Percentiles rank a stretch among this genome's conserved stretches.
Evolutionary conservation across 1,140 invertebrate genomes (phyloP).

Genomic region (Acromyrmex echinatior): DNA sequence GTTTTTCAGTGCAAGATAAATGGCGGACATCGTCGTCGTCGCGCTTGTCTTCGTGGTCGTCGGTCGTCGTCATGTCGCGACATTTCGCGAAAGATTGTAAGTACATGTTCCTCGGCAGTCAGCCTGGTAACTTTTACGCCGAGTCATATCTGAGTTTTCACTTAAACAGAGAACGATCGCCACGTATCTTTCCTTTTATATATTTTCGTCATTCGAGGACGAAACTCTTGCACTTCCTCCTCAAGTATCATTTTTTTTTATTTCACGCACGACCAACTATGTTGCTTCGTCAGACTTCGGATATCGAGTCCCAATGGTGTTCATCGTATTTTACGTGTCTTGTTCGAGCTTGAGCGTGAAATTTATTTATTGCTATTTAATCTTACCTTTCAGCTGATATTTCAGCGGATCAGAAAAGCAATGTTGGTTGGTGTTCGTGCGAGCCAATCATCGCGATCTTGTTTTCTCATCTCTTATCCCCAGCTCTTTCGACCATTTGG

Average conservation of each 20-base stretch:
- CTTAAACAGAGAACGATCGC: conserved; percentile 47
- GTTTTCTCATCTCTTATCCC: conserved; percentile 31
- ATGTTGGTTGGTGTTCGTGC: neutral
- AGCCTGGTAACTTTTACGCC: conserved; percentile 23
- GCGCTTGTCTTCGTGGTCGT: too few species aligned
- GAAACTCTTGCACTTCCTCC: conserved; percentile 27
- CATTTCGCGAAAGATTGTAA: conserved; percentile 46
- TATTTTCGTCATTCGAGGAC: conserved; percentile 36
- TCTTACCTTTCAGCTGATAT: neutral
- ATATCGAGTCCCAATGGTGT: conserved; percentile 31
- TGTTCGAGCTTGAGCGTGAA: neutral
- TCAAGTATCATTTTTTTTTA: neutral
- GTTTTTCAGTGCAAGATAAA: conserved; percentile 11
- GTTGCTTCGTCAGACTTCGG: conserved; percentile 30
- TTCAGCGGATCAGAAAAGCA: neutral
- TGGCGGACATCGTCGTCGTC: conserved; percentile 5
- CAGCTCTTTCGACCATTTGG: conserved; percentile 19
- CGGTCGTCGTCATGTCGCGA: neutral
- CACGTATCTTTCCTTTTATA: conserved; percentile 44
- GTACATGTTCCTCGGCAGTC: conserved; percentile 19
- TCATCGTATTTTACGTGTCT: conserved; percentile 36
- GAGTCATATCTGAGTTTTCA: conserved; percentile 54
- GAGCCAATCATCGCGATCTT: conserved; percentile 40
- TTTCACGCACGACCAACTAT: neutral
- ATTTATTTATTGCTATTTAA: conserved; percentile 42